These are phyloP conservation scores for Zootermopsis nevadensis DNA, from an alignment of 2,888 invertebrate genomes.

Conservation along the genomic window DNA sequence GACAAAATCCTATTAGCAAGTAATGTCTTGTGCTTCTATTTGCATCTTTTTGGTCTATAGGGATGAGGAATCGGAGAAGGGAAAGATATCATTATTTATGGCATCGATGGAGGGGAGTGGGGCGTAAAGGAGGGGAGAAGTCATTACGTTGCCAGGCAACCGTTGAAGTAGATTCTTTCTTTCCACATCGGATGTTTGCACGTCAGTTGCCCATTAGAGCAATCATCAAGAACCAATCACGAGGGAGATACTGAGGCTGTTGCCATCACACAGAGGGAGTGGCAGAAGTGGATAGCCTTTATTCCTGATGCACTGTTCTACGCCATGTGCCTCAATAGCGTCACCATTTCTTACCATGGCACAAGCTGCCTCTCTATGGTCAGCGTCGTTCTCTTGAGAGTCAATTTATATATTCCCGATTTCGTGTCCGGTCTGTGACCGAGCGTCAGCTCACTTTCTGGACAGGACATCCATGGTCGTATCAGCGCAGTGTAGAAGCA, in stretches of 20 bases:
- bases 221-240: slow-evolving; percentile 47
- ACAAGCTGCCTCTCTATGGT: no score
- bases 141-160: slow-evolving; percentile 31
- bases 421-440: no score
- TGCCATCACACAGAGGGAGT: not conserved
- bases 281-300: not conserved
- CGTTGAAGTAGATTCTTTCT: slow-evolving; percentile 21
- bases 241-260: slow-evolving; percentile 7
- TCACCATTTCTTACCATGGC: not conserved
- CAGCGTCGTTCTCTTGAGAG: no score
- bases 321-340: not conserved
- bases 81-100: not conserved
- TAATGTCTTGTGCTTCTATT: not conserved
- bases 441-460: no score
- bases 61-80: not conserved
- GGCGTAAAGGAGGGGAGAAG: not conserved
- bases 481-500: no score
- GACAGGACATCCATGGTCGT: no score
- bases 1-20: not conserved
- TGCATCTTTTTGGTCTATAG: not conserved
- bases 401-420: no score
- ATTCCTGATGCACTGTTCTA: not conserved
- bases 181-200: slow-evolving; percentile 28
- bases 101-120: not conserved
- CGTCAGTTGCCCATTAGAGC: slow-evolving; percentile 47